Percentiles rank a stretch among this genome's conserved stretches.
phyloP scores from a whole-genome alignment of 2,888 invertebrate species.

The Sthenelais limicola region DNA sequence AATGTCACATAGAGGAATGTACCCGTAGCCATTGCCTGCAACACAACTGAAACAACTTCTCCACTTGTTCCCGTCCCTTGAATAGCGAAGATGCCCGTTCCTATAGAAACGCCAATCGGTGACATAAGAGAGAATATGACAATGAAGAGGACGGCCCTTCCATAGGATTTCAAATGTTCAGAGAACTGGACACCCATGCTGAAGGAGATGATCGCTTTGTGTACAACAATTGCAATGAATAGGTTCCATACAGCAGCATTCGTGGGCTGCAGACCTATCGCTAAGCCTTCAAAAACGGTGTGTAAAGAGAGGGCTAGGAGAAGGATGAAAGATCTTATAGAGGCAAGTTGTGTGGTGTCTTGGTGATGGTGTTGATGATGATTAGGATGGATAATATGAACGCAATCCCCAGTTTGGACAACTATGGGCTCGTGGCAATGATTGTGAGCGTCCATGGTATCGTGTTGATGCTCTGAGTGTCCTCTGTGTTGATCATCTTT shows the following conservation, averaged over 20 bases:
- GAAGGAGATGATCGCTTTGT: constrained; percentile 75
- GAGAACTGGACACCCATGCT: constrained; percentile 73
- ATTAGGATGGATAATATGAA: constrained; percentile 38
- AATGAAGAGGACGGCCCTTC: constrained; percentile 67
- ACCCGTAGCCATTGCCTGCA: constrained; percentile 89
- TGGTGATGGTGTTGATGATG: constrained; percentile 37
- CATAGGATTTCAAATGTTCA: constrained; percentile 17
- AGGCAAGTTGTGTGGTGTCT: constrained; percentile 14
- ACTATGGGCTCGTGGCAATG: too few relatives aligned
- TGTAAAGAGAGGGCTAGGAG: constrained; percentile 64
- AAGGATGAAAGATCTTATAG: constrained; percentile 55
- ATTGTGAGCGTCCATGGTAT: too few relatives aligned
- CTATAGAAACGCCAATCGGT: constrained; percentile 44
- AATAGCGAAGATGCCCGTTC: constrained; percentile 24
- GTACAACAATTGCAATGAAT: constrained; percentile 73
- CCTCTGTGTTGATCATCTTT: not conserved
- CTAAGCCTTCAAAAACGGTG: constrained; percentile 75
- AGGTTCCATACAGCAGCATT: constrained; percentile 64
- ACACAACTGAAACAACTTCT: constrained; percentile 59
- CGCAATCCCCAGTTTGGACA: constrained; percentile 18
- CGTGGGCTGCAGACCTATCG: constrained; percentile 69
- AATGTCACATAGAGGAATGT: constrained; percentile 94
- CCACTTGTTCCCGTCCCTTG: not conserved
- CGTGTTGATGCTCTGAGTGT: constrained; percentile 38
- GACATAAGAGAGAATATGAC: constrained; percentile 41